Evolutionary conservation across 1,140 invertebrate genomes (phyloP), one percentile per base, ranked within the genome.

Genomic region (Euwallacea fornicatus): DNA sequence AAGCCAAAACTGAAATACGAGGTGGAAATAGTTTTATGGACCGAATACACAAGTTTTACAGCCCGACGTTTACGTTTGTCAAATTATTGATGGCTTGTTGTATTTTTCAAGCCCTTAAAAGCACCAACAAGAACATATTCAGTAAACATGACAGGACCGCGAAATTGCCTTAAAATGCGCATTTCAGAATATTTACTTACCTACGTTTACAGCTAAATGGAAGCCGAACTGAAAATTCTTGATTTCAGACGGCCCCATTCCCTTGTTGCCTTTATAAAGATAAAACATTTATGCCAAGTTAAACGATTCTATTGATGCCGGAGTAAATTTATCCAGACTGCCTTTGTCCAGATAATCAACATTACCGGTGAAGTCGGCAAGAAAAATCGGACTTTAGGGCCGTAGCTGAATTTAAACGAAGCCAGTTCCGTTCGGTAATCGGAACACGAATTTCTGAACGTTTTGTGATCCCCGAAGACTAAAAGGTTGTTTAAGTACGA

Each of bases 311-410:
- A 71, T 67, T 74, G 58, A 66, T 58, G 63, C 42, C 58, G 44
- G 55, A 66, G 50, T 67, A 59, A 74, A 56, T 56, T 42, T 62
- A 66, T 59, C 64, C 47, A 59, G 21, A 59, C 64, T 58, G 68
- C 59, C 71, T 66, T 74, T 74, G 69, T 74, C 69, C 73, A 74
- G 68, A 74, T 65, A 74, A 74, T 74, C 73, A 74, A 59, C 73
- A 67, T 71, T 74, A 74, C 69, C 64, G 69, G 69, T 56, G 73
- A 67, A 71, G 56, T 71, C 65, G 65, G 73, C 60, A 56, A 70
- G 50, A 63, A 59, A 64, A 70, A 70, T 70, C 44, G 68, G 21
- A 46, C 47, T 46, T 58, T 55, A 56, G 13, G 60, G 42, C 42
- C 42, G 41, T 54, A n/a, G 46, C 62, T 63, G 60, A 70, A 66